Evolutionary conservation across 2,797 vertebrate species (phyloP).

Genomic region (Ceryle rudis): DNA sequence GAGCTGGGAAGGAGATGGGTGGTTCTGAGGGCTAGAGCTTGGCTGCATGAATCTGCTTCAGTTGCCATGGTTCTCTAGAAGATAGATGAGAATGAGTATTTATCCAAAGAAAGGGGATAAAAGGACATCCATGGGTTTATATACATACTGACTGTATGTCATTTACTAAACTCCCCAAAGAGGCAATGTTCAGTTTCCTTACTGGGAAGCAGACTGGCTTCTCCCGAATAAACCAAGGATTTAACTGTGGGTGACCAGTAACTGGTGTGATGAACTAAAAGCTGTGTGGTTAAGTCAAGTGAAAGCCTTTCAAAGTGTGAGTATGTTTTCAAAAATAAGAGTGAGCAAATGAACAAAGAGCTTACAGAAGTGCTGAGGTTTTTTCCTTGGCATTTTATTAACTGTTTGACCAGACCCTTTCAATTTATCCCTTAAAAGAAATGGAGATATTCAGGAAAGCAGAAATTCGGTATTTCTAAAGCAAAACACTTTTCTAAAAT

Average conservation of each 20-base stretch:
- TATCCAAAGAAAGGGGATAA: neutral
- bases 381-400: neutral
- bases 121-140: neutral
- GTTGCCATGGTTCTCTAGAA: neutral
- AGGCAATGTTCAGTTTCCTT: neutral
- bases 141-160: rapidly evolving
- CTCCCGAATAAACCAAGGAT: neutral
- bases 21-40: neutral
- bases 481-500: neutral
- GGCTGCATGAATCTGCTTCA: neutral
- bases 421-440: neutral
- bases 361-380: neutral
- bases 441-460: neutral
- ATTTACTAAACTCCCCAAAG: neutral
- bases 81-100: neutral
- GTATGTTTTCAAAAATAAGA: neutral
- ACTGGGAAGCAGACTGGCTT: neutral
- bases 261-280: neutral
- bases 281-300: neutral
- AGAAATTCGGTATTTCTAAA: neutral
- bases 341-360: neutral
- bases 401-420: neutral
- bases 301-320: neutral
- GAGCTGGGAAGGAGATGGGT: neutral
- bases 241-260: neutral